These are phyloP conservation scores for Xenus cinereus DNA, from an alignment of 2,113 vertebrate species.

Conservation along the genomic window DNA sequence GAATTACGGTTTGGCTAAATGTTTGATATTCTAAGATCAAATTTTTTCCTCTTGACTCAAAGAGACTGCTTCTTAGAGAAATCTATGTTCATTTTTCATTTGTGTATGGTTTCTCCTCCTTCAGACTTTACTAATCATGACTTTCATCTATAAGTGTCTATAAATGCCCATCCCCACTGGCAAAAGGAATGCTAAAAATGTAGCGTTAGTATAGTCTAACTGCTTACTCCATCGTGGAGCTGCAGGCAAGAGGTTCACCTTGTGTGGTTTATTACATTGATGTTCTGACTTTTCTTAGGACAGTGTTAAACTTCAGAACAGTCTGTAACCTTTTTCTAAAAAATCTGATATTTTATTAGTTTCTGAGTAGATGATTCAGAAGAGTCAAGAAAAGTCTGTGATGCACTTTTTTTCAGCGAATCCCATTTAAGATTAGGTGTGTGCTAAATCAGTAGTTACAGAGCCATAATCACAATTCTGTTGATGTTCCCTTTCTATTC, in stretches of 20 bases:
- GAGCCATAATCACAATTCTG: background rate
- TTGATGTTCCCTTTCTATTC: background rate
- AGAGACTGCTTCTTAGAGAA: background rate
- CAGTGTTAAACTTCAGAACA: background rate
- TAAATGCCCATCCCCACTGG: background rate
- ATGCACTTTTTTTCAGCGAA: background rate
- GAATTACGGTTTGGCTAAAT: background rate
- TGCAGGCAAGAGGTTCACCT: background rate
- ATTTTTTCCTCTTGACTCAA: background rate
- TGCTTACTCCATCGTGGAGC: background rate
- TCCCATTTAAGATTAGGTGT: background rate
- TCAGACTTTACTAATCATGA: background rate
- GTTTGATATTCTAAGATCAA: background rate
- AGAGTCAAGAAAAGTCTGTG: background rate
- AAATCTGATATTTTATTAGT: background rate
- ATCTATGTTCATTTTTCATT: background rate
- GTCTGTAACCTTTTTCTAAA: background rate
- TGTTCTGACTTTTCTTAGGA: background rate
- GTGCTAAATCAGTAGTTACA: background rate
- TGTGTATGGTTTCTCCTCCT: background rate
- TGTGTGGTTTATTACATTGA: background rate
- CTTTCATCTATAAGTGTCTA: background rate
- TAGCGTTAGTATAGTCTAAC: background rate
- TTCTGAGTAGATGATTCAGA: background rate
- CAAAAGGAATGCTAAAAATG: conserved; percentile 2